Evolutionary conservation across 2,888 invertebrate genomes (phyloP), one percentile per base, ranked within the genome.

Genomic region (Campoplex capitator): DNA sequence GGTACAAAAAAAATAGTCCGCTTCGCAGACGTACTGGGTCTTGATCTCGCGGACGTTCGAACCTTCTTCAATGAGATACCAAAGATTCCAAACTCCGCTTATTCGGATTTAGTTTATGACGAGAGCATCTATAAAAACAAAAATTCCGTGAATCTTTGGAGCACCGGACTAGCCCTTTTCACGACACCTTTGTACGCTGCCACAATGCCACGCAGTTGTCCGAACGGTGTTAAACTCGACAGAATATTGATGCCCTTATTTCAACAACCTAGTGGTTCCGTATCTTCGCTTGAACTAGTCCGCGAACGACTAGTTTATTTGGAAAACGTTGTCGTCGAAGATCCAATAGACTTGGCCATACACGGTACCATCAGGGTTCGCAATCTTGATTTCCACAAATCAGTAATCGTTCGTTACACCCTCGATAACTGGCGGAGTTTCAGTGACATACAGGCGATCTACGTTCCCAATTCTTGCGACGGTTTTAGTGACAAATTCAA

Each of bases 21-120:
- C 16, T 99, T 99, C 92, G 99, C 99, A 0, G 99, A 99, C 93
- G 98, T 98, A 0, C 95, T 99, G 65, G 99, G 99, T 0, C 95
- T 99, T 54, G 99, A 99, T 95, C 95, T 99, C 90, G 98, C 98
- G 9, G 98, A 98, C 92, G 97, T 99, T 0, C 96, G 98, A 92
- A 98, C 98, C 2, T 98, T 98, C 94, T 95, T 98, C 92, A 98
- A 98, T 92, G 98, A 98, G 95, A 97, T 98, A 91, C 98, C 98
- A 7, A 97, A 97, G 91, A 96, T 98, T 91, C 98, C 98, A 4
- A 97, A 96, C 92, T 98, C 98, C 0, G 98, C 98, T 1, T 98
- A 97, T 93, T 96, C 97, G 90, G 98, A 98, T 93, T 95, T 98
- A 78, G 96, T 96, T 82, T 96, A 96, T 88, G 95, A 96, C 90